Evolutionary conservation across 2,113 vertebrate genomes (phyloP).

Genomic region (Tetraodon nigroviridis): DNA sequence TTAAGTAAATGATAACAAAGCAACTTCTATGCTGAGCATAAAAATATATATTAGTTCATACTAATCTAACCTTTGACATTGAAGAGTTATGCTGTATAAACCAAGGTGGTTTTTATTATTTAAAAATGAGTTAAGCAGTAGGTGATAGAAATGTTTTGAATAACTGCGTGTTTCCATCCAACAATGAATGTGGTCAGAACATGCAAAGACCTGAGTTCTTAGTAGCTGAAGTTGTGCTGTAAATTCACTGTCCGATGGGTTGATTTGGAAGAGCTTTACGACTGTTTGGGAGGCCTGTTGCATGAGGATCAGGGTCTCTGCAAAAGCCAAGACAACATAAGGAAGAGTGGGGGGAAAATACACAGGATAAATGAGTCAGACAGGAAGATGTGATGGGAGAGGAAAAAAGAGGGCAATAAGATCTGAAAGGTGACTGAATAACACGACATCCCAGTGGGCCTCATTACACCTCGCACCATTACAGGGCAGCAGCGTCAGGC

Average conservation of each 20-base stretch:
- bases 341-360: conserved; percentile 8
- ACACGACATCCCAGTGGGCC: conserved; percentile 61
- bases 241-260: conserved; percentile 40
- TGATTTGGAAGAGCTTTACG: conserved; percentile 41
- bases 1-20: too few relatives aligned
- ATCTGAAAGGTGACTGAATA: conserved; percentile 57
- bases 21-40: too few relatives aligned
- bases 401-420: conserved; percentile 12
- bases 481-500: conserved; percentile 33
- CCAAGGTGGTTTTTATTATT: too few relatives aligned
- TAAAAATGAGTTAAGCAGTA: too few relatives aligned
- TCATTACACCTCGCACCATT: conserved; percentile 60
- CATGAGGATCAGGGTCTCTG: conserved; percentile 63
- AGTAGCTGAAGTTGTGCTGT: conserved; percentile 37
- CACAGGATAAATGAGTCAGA: conserved; percentile 19
- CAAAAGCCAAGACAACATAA: conserved; percentile 22
- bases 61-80: too few relatives aligned
- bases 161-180: neutral
- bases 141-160: too few relatives aligned
- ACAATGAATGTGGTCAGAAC: neutral
- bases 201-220: conserved; percentile 56
- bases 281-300: conserved; percentile 39
- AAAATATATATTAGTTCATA: too few relatives aligned
- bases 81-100: too few relatives aligned
- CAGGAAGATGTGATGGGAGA: conserved; percentile 15